Evolutionary conservation across 1,140 invertebrate species (phyloP).

Genomic region (Parapsyche elsis): DNA sequence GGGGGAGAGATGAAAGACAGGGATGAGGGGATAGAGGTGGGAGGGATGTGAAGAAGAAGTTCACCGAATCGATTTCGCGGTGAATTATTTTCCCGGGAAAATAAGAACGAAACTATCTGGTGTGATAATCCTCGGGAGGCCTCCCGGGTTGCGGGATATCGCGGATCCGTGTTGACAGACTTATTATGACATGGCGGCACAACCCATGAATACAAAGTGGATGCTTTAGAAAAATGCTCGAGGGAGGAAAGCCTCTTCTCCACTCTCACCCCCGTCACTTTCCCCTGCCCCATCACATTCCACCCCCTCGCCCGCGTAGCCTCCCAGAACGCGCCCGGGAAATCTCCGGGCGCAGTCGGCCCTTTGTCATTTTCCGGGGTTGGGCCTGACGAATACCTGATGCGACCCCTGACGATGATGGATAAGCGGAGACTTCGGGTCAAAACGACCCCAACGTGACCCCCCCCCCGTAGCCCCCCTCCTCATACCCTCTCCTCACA

Average conservation of each 20-base stretch:
- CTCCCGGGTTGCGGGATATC: constrained; percentile 43
- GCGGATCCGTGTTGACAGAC: constrained; percentile 54
- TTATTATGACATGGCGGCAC: constrained; percentile 55
- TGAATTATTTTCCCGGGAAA: not conserved
- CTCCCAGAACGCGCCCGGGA: not conserved
- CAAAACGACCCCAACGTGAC: not conserved
- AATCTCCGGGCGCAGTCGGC: not conserved
- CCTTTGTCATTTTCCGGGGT: not conserved
- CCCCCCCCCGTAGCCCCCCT: no score
- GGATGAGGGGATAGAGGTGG: no score
- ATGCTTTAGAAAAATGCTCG: constrained; percentile 55
- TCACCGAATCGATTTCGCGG: not conserved
- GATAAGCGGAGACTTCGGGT: constrained; percentile 17
- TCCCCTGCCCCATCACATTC: not conserved
- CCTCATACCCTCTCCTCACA: no score
- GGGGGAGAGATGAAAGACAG: no score
- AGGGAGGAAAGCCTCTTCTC: not conserved
- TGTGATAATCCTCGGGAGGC: constrained; percentile 30
- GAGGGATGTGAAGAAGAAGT: no score
- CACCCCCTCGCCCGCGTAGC: not conserved
- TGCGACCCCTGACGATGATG: constrained; percentile 14
- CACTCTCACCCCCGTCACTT: not conserved
- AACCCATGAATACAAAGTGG: constrained; percentile 56
- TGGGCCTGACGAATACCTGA: constrained; percentile 6
- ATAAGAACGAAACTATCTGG: constrained; percentile 37